A percentile compares a stretch with the other conserved stretches of the same genome.
Evolutionary conservation across 2,797 vertebrate genomes (phyloP).

Genomic region (Vespertilio murinus): DNA sequence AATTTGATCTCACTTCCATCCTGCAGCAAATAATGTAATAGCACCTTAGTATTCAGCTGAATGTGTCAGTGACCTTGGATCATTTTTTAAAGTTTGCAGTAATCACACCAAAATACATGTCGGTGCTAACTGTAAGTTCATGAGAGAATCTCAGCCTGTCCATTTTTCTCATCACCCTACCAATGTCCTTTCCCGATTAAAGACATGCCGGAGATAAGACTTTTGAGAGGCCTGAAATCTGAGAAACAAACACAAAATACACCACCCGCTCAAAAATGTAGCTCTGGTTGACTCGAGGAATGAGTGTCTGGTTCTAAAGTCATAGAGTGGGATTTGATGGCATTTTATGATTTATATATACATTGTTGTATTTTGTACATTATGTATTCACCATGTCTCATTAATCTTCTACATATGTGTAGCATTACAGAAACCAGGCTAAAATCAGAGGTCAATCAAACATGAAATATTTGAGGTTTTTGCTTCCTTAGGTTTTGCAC

Average conservation of each 20-base stretch:
- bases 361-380: neutral
- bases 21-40: neutral
- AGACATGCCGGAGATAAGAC: neutral
- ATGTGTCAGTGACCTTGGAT: constrained; percentile 27
- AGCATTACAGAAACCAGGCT: neutral
- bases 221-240: neutral
- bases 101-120: constrained; percentile 4
- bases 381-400: neutral
- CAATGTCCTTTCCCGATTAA: neutral
- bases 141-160: neutral
- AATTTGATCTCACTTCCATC: constrained; percentile 52
- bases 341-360: neutral
- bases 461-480: neutral
- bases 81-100: constrained; percentile 6
- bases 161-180: neutral
- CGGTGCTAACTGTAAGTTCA: neutral
- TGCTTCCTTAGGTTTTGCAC: constrained; percentile 8
- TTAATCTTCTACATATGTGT: neutral
- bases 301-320: neutral
- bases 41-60: constrained; percentile 3
- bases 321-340: neutral
- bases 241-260: neutral
- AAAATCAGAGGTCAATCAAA: constrained; percentile 42
- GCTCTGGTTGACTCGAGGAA: neutral
- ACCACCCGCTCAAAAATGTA: constrained; percentile 12